phyloP scores from a whole-genome alignment of 2,888 invertebrate species.

The Netelia melanura region DNA sequence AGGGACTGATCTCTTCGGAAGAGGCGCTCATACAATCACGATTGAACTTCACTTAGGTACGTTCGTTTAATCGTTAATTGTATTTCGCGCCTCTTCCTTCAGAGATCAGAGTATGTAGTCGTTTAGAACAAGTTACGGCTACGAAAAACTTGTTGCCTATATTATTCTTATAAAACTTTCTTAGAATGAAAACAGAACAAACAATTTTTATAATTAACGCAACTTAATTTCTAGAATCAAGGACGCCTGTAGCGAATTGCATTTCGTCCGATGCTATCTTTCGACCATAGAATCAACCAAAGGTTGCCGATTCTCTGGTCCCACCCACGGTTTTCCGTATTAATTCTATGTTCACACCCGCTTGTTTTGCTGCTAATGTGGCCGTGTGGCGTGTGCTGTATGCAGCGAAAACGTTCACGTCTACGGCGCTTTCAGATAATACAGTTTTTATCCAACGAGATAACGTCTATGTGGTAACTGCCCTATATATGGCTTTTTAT shows the following conservation, averaged over 20 bases:
- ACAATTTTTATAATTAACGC: too few relatives aligned
- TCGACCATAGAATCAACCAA: constrained; percentile 34
- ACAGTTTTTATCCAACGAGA: constrained; percentile 61
- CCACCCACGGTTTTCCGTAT: too few relatives aligned
- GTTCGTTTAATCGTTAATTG: too few relatives aligned
- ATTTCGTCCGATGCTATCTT: constrained; percentile 1
- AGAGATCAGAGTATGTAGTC: constrained; percentile 26
- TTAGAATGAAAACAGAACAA: too few relatives aligned
- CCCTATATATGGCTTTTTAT: constrained; percentile 8
- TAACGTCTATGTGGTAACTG: constrained; percentile 54
- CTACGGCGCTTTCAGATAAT: constrained; percentile 39
- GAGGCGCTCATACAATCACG: too few relatives aligned
- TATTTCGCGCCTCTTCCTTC: too few relatives aligned
- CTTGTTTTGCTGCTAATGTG: constrained; percentile 58
- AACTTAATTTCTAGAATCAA: constrained; percentile 11
- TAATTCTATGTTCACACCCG: neutral
- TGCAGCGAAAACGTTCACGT: constrained; percentile 48
- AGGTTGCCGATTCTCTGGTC: too few relatives aligned
- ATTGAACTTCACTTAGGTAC: too few relatives aligned
- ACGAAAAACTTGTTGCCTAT: neutral
- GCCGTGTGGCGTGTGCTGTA: constrained; percentile 67
- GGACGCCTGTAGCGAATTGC: constrained; percentile 24
- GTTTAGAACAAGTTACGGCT: constrained; percentile 47
- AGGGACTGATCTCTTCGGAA: too few relatives aligned
- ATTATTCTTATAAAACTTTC: too few relatives aligned